These are phyloP conservation scores for Coelinius sp. DNA, from an alignment of 2,888 invertebrate genomes.

Conservation along the genomic window DNA sequence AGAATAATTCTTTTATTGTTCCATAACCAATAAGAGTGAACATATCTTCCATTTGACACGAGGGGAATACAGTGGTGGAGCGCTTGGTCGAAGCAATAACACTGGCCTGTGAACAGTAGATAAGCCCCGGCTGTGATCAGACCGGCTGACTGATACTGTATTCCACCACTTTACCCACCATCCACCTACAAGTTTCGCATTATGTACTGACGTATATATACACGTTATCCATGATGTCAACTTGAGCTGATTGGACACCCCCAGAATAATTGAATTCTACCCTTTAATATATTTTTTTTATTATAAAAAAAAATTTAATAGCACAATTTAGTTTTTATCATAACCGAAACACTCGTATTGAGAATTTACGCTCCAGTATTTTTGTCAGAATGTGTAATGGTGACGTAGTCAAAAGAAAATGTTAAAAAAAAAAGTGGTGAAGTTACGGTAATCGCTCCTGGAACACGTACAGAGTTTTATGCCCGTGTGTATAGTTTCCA, in stretches of 20 bases:
- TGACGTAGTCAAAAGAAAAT: constrained; percentile 36
- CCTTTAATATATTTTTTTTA: no score
- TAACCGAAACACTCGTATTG: no score
- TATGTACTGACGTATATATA: not conserved
- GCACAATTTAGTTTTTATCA: no score
- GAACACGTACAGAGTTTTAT: constrained; percentile 40
- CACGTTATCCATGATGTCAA: not conserved
- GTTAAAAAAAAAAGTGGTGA: constrained; percentile 1
- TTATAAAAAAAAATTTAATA: no score
- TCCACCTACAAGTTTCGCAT: not conserved
- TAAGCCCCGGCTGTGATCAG: constrained; percentile 44
- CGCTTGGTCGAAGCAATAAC: constrained; percentile 26
- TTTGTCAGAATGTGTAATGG: no score
- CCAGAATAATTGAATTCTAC: not conserved
- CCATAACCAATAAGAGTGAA: not conserved
- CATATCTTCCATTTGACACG: not conserved
- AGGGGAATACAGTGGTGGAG: constrained; percentile 11
- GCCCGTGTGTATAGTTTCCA: constrained; percentile 37
- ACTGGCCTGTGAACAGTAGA: constrained; percentile 46
- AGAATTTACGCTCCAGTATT: no score
- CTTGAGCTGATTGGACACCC: not conserved
- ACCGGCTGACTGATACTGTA: constrained; percentile 21
- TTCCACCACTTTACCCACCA: not conserved
- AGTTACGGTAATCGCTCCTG: constrained; percentile 35
- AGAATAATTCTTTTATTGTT: not conserved